Conservation (phyloP, 2,113 vertebrate species). For the Zapornia atra region DNA sequence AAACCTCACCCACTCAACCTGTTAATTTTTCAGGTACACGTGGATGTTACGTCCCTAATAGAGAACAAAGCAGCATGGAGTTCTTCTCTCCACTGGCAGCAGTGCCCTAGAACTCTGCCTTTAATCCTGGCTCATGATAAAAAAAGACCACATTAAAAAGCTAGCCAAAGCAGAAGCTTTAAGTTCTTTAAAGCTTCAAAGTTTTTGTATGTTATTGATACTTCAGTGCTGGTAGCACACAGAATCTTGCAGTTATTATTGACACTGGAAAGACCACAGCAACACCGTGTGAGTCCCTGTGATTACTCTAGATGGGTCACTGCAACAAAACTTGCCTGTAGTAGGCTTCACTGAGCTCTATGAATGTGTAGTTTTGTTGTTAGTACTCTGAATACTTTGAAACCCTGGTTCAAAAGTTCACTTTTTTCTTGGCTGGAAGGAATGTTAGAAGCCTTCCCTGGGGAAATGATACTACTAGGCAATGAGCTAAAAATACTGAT, state of each 20-base stretch:
- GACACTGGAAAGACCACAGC: not conserved
- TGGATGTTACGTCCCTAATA: not conserved
- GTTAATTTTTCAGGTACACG: not conserved
- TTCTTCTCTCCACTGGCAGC: not conserved
- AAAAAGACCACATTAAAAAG: not conserved
- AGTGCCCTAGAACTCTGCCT: not conserved
- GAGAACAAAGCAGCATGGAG: not conserved
- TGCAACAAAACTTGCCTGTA: constrained; percentile 1
- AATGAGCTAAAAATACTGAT: constrained; percentile 24
- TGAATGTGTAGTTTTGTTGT: constrained; percentile 10
- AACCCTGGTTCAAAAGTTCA: constrained; percentile 19
- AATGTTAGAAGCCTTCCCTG: not conserved
- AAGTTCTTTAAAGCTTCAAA: not conserved
- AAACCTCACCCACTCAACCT: not conserved
- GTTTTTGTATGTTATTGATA: not conserved
- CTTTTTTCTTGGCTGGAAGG: not conserved
- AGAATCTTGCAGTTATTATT: constrained; percentile 1
- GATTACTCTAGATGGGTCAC: not conserved
- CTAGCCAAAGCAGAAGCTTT: not conserved
- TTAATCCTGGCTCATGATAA: not conserved
- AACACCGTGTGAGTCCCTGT: not conserved
- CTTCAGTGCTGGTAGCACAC: not conserved
- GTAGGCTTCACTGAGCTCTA: not conserved
- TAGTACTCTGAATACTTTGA: not conserved
- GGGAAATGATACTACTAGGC: not conserved